Evolutionary conservation across 2,888 invertebrate species (phyloP).

Genomic region (Scaeva pyrastri): DNA sequence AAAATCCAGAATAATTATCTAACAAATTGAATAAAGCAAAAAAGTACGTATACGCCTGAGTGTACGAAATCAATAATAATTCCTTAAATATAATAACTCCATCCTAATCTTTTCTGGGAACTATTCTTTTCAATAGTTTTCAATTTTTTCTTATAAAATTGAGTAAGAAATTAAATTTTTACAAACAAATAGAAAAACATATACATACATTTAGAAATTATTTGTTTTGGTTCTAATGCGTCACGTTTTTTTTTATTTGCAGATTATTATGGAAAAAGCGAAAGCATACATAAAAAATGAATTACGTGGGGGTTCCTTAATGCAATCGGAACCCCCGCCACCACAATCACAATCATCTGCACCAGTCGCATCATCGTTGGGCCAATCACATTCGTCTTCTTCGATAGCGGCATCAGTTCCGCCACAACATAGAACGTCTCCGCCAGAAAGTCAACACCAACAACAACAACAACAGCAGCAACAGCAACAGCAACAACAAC

Average conservation of each 20-base stretch:
- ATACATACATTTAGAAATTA: no score
- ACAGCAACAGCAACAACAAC: conserved; percentile 67
- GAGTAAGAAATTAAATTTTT: no score
- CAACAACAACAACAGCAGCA: conserved; percentile 73
- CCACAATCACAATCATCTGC: conserved; percentile 75
- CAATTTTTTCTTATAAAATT: no score
- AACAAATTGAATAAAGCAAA: no score
- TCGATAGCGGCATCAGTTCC: conserved; percentile 60
- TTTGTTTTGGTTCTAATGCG: not conserved
- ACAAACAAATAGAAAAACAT: no score
- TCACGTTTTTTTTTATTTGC: conserved; percentile 50
- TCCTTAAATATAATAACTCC: no score
- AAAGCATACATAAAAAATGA: conserved; percentile 90
- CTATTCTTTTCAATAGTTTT: no score
- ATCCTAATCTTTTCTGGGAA: no score
- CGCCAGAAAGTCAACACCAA: conserved; percentile 61
- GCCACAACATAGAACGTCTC: conserved; percentile 67
- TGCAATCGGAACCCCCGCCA: conserved; percentile 77
- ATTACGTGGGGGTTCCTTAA: conserved; percentile 85
- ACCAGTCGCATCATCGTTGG: conserved; percentile 61
- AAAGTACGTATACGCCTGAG: no score
- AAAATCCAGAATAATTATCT: no score
- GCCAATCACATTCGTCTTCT: conserved; percentile 64
- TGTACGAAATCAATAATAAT: no score
- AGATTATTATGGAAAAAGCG: conserved; percentile 87